phyloP scores from a whole-genome alignment of 2,113 vertebrate genomes.

The Gallinago undulata region DNA sequence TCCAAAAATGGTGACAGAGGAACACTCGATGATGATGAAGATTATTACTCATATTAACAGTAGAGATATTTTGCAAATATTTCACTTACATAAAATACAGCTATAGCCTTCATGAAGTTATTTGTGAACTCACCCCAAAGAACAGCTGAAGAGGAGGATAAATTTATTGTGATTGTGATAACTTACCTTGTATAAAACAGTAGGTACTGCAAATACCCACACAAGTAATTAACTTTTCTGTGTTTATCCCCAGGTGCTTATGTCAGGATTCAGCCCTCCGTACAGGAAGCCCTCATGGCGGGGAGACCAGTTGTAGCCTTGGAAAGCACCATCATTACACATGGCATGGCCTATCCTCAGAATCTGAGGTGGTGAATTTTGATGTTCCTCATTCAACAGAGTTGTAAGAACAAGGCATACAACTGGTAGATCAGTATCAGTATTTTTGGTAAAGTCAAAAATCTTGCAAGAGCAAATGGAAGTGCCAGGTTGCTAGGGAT shows the following conservation, averaged over 20 bases:
- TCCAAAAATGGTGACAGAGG: neutral
- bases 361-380: conserved; percentile 81
- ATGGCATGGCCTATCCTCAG: conserved; percentile 89
- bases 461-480: neutral
- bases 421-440: neutral
- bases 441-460: neutral
- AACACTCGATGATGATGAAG: neutral
- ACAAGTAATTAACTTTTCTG: neutral
- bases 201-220: neutral
- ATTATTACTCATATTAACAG: neutral
- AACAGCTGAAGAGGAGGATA: neutral
- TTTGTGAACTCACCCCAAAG: neutral
- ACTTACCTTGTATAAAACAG: neutral
- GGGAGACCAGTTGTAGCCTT: conserved; percentile 84
- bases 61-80: neutral
- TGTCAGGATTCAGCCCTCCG: conserved; percentile 79
- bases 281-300: conserved; percentile 80
- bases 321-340: conserved; percentile 91
- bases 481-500: neutral
- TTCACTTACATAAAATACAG: neutral
- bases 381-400: neutral
- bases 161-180: neutral
- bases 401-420: neutral
- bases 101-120: neutral
- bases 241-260: conserved; percentile 68